Conservation (phyloP, 2,113 vertebrate species). For the Lanius ludovicianus region DNA sequence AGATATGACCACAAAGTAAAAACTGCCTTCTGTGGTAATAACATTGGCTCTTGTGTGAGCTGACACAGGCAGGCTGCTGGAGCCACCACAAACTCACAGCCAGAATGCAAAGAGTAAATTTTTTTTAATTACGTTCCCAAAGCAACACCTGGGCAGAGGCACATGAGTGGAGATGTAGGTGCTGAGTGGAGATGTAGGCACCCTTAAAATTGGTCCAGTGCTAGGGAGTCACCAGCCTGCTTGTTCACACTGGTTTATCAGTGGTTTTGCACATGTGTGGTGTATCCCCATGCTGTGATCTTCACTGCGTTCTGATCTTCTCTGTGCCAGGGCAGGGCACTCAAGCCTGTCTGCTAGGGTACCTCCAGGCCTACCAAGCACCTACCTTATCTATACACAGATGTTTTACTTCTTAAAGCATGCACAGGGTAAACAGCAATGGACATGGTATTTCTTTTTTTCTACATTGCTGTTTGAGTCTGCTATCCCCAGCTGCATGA, state of each 20-base stretch:
- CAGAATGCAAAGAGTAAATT: background rate
- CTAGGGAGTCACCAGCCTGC: background rate
- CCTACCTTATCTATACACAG: rapidly evolving
- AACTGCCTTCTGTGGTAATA: background rate
- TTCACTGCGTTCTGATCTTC: background rate
- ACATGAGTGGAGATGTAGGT: background rate
- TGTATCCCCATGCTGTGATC: background rate
- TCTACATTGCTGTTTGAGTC: background rate
- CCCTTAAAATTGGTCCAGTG: background rate
- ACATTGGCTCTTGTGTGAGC: background rate
- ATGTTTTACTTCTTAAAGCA: background rate
- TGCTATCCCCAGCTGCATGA: background rate
- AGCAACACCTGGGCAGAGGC: background rate
- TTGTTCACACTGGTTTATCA: background rate
- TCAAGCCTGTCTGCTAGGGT: background rate
- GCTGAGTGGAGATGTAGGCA: background rate
- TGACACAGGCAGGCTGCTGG: background rate
- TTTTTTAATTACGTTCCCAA: background rate
- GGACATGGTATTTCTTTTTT: background rate
- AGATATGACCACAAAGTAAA: background rate
- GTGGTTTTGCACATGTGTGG: background rate
- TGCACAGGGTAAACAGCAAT: background rate
- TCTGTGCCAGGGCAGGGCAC: background rate
- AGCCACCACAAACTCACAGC: background rate
- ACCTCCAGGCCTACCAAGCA: background rate